phyloP scores from a whole-genome alignment of 2,888 invertebrate species.

The Zygothrica quintamaculata region DNA sequence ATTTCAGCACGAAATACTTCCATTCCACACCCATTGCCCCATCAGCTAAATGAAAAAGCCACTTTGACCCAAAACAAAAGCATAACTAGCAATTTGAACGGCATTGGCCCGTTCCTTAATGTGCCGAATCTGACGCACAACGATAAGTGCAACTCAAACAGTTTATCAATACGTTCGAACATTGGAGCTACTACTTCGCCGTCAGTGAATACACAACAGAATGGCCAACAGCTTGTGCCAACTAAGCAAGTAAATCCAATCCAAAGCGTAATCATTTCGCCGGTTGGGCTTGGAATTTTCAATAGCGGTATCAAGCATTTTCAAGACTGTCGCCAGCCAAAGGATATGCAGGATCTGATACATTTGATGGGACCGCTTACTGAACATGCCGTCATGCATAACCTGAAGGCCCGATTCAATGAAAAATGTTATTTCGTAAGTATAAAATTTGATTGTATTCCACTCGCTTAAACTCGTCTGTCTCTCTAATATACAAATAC shows the following conservation, averaged over 20 bases:
- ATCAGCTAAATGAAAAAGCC: conserved; percentile 80
- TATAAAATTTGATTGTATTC: background rate
- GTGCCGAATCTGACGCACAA: conserved; percentile 49
- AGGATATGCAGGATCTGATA: conserved; percentile 93
- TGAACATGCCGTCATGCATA: conserved; percentile 96
- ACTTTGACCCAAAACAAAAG: conserved; percentile 53
- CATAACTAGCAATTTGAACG: conserved; percentile 17
- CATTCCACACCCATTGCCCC: conserved; percentile 85
- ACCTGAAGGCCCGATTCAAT: conserved; percentile 94
- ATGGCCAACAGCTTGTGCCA: conserved; percentile 64
- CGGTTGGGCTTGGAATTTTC: conserved; percentile 71
- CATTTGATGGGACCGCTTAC: conserved; percentile 96
- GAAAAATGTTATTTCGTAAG: conserved; percentile 95
- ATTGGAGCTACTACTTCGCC: conserved; percentile 48
- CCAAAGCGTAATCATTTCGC: conserved; percentile 79
- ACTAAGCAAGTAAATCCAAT: conserved; percentile 81
- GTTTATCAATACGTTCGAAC: conserved; percentile 62
- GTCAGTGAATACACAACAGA: conserved; percentile 25
- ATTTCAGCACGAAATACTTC: conserved; percentile 84
- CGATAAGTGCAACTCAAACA: conserved; percentile 48
- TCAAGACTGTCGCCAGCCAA: conserved; percentile 51
- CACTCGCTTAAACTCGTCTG: no score
- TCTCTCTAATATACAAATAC: no score
- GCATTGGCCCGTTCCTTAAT: conserved; percentile 46
- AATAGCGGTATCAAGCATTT: conserved; percentile 32